A percentile compares a stretch with the other conserved stretches of the same genome.
phyloP scores from a whole-genome alignment of 2,888 invertebrate genomes.

The Linnaemya tessellans region DNA sequence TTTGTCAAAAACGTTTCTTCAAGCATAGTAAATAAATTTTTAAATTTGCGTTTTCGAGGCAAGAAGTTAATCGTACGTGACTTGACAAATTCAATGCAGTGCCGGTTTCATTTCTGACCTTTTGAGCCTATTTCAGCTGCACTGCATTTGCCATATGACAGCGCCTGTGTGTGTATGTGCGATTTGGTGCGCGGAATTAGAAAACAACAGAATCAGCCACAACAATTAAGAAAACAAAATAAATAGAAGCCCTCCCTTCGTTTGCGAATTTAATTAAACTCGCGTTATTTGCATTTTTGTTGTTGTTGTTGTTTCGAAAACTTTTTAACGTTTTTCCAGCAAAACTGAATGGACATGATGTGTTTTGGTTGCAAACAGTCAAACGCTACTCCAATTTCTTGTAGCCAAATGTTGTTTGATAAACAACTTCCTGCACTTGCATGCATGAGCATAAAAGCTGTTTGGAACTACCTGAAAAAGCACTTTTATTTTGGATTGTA shows the following conservation, averaged over 20 bases:
- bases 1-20: too few species aligned
- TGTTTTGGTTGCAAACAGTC: constrained; percentile 19
- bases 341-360: background rate
- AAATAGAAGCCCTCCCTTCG: constrained; percentile 33
- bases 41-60: too few species aligned
- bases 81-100: background rate
- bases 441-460: constrained; percentile 14
- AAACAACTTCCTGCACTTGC: constrained; percentile 10
- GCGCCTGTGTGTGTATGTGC: background rate
- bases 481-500: constrained; percentile 17
- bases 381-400: background rate
- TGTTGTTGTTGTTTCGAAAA: constrained; percentile 21
- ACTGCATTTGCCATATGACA: constrained; percentile 34
- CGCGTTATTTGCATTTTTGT: background rate
- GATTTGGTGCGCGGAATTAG: background rate
- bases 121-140: background rate
- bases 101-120: background rate
- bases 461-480: constrained; percentile 25
- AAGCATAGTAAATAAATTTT: too few species aligned
- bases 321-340: background rate
- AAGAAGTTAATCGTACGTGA: too few species aligned
- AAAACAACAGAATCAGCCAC: background rate
- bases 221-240: constrained; percentile 15
- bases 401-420: constrained; percentile 37
- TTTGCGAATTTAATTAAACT: constrained; percentile 66